phyloP scores from a whole-genome alignment of 2,113 vertebrate genomes.

The Galemys pyrenaicus region DNA sequence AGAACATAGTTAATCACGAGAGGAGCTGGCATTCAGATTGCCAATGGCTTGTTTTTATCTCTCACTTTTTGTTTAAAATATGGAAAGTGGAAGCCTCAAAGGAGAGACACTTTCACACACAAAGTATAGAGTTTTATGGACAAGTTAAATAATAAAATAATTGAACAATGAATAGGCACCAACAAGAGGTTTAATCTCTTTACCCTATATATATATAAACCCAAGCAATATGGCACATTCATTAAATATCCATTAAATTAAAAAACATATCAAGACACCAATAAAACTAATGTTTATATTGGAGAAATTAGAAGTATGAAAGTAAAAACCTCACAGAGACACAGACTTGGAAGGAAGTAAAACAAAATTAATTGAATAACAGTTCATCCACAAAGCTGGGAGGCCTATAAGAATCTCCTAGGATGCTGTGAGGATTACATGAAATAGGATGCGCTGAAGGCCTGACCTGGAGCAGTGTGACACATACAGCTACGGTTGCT shows the following conservation, averaged over 20 bases:
- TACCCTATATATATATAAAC: not conserved
- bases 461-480: not conserved
- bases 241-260: slow-evolving; percentile 30
- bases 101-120: not conserved
- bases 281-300: not conserved
- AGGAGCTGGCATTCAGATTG: not conserved
- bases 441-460: not conserved
- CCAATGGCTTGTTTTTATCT: not conserved
- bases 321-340: not conserved
- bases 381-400: not conserved
- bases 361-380: not conserved
- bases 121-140: not conserved
- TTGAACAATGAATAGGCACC: not conserved
- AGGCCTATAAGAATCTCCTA: not conserved
- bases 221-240: not conserved
- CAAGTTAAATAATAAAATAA: not conserved
- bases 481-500: not conserved
- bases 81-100: not conserved
- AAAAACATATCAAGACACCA: not conserved
- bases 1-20: not conserved
- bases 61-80: not conserved
- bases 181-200: not conserved
- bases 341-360: not conserved
- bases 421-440: not conserved
- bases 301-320: not conserved